Evolutionary conservation across 2,797 vertebrate genomes (phyloP).

Genomic region (Kryptopterus vitreolus): DNA sequence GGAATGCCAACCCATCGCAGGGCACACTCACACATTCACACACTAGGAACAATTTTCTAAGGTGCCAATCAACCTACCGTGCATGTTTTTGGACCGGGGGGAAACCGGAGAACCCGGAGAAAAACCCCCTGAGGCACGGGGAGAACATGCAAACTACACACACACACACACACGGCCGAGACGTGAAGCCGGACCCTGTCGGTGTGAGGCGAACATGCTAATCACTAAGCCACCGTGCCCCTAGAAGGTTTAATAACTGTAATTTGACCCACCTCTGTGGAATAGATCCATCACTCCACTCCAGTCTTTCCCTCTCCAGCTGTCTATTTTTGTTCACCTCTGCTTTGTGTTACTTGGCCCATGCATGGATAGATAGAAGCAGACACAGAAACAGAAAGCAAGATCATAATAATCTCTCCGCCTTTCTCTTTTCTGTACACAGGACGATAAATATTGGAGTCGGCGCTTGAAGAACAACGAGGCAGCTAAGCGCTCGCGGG

Average conservation of each 20-base stretch:
- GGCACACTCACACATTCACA: no score
- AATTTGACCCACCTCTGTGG: background rate
- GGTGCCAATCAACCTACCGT: no score
- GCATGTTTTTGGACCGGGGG: no score
- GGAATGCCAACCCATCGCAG: no score
- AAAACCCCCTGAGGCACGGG: no score
- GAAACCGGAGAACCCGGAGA: no score
- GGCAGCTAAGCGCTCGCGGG: constrained; percentile 90
- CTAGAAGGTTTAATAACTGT: background rate
- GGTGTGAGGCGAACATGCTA: no score
- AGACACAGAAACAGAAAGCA: background rate
- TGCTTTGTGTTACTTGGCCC: background rate
- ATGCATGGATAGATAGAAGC: background rate
- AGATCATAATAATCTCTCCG: background rate
- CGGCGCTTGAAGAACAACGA: constrained; percentile 91
- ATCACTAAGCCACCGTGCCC: no score
- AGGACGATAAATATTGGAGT: constrained; percentile 95
- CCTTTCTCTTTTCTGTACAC: background rate
- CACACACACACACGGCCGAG: no score
- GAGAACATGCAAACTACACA: no score
- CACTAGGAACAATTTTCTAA: no score
- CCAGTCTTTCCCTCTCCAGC: background rate
- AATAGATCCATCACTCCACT: background rate
- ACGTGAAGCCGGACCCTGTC: no score
- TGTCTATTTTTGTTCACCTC: background rate